Percentiles rank a stretch among this genome's conserved stretches.
phyloP scores from a whole-genome alignment of 2,113 vertebrate genomes.

The Mungos mungo region DNA sequence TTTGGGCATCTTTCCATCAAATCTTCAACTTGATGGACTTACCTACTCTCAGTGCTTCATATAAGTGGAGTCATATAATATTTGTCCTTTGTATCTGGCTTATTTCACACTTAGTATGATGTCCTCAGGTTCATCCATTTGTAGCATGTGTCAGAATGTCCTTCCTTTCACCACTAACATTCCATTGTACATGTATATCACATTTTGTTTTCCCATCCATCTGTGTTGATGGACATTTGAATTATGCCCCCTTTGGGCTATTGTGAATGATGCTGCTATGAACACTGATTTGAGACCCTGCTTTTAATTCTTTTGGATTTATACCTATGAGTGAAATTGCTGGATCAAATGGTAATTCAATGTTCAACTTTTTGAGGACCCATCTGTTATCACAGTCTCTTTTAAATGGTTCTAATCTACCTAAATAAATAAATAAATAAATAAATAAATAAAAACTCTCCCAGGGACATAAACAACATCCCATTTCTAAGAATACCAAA shows the following conservation, averaged over 20 bases:
- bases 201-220: not conserved
- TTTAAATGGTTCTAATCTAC: not conserved
- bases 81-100: not conserved
- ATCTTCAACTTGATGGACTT: not conserved
- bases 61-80: not conserved
- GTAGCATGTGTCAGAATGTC: not conserved
- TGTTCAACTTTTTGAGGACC: not conserved
- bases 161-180: not conserved
- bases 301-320: not conserved
- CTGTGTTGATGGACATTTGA: not conserved
- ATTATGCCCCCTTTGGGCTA: not conserved
- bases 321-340: not conserved
- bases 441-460: not conserved
- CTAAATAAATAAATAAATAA: not conserved
- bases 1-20: not conserved
- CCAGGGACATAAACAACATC: not conserved
- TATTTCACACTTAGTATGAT: not conserved
- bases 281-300: not conserved
- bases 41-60: not conserved
- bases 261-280: not conserved
- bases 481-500: not conserved
- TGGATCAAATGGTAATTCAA: not conserved
- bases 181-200: too few relatives aligned
- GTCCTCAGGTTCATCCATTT: not conserved
- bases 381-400: not conserved